A percentile compares a stretch with the other conserved stretches of the same genome.
These are phyloP conservation scores for Drosophila formosana DNA, from an alignment of 2,888 invertebrate species.

Conservation along the genomic window DNA sequence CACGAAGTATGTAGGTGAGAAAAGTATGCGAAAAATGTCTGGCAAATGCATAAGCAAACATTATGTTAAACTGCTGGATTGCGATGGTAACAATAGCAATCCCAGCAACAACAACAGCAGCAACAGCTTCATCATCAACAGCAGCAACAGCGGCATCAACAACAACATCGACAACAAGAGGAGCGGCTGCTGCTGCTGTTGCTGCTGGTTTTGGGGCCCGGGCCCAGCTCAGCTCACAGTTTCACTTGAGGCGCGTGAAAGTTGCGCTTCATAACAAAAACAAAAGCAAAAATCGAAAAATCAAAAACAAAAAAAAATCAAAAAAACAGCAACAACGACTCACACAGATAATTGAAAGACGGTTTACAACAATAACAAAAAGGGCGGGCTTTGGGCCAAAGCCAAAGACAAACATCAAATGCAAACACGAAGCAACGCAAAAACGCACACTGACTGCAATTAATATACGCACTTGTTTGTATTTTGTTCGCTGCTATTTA, in stretches of 20 bases:
- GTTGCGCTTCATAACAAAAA: slow-evolving; percentile 63
- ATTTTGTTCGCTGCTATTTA: slow-evolving; percentile 1
- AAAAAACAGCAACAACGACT: slow-evolving; percentile 12
- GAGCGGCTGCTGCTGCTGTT: slow-evolving; percentile 7
- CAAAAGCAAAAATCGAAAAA: slow-evolving; percentile 30
- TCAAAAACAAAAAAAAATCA: slow-evolving; percentile 13
- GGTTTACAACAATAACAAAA: slow-evolving; percentile 26
- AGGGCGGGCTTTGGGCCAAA: slow-evolving; percentile 47
- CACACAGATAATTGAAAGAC: slow-evolving; percentile 40
- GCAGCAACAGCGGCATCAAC: slow-evolving; percentile 4
- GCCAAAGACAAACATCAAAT: slow-evolving; percentile 31
- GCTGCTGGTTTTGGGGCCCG: slow-evolving; percentile 33
- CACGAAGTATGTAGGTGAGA: background rate
- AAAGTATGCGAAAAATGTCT: slow-evolving; percentile 4
- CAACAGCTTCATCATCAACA: slow-evolving; percentile 2
- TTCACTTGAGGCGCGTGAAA: slow-evolving; percentile 77
- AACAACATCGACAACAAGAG: slow-evolving; percentile 3
- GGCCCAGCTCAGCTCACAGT: slow-evolving; percentile 61
- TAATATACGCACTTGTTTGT: slow-evolving; percentile 58
- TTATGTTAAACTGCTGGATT: slow-evolving; percentile 13
- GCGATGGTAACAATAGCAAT: slow-evolving; percentile 36
- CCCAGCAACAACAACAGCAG: slow-evolving; percentile 2
- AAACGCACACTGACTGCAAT: slow-evolving; percentile 35
- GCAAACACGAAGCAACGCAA: slow-evolving; percentile 3
- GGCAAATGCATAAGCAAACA: slow-evolving; percentile 7